These are phyloP conservation scores for Hypercompe scribonia DNA, from an alignment of 2,888 invertebrate species.

Conservation along the genomic window DNA sequence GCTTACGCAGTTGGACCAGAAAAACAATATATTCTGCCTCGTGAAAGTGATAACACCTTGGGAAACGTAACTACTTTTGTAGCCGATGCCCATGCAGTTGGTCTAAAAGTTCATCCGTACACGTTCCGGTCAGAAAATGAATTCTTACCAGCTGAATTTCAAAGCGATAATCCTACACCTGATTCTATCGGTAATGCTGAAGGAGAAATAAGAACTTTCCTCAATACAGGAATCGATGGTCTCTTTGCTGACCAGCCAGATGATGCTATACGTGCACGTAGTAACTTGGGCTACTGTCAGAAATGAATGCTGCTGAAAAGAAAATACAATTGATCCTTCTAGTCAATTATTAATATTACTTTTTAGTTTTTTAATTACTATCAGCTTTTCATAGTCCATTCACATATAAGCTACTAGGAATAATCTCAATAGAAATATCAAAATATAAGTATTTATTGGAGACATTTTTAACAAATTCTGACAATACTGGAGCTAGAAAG, in stretches of 20 bases:
- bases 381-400: neutral
- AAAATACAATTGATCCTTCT: neutral
- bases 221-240: conserved; percentile 76
- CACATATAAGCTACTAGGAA: neutral
- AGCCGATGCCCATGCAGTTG: conserved; percentile 70
- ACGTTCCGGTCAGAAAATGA: conserved; percentile 78
- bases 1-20: conserved; percentile 79
- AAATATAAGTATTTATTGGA: neutral
- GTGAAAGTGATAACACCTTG: conserved; percentile 63
- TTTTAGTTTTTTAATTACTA: neutral
- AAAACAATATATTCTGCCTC: conserved; percentile 75
- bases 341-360: neutral
- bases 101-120: conserved; percentile 78
- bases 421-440: neutral
- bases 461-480: neutral
- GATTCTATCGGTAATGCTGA: conserved; percentile 67
- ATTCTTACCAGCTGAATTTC: conserved; percentile 73
- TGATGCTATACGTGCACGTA: conserved; percentile 64
- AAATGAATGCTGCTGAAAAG: neutral
- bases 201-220: conserved; percentile 70
- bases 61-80: conserved; percentile 73
- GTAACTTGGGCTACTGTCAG: conserved; percentile 46
- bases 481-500: neutral
- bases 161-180: conserved; percentile 56
- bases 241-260: conserved; percentile 80